phyloP scores from a whole-genome alignment of 2,113 vertebrate genomes.

The Gadus macrocephalus region DNA sequence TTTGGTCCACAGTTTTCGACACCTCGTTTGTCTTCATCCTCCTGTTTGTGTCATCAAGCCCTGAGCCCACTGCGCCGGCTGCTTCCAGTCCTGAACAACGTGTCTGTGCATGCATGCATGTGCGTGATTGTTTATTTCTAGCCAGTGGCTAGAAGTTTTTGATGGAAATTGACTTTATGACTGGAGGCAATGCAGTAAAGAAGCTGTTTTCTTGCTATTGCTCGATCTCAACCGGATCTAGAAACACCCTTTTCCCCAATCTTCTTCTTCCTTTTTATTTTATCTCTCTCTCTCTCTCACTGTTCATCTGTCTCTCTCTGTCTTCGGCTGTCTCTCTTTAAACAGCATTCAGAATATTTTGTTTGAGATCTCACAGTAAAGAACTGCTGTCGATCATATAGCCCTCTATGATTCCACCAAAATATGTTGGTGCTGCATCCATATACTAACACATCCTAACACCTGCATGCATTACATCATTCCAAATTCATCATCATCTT shows the following conservation, averaged over 20 bases:
- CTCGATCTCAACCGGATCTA: neutral
- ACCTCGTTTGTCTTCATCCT: conserved; percentile 67
- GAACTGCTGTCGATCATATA: no score
- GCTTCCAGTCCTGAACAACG: conserved; percentile 8
- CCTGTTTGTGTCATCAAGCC: conserved; percentile 49
- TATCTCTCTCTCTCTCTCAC: neutral
- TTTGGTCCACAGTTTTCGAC: conserved; percentile 57
- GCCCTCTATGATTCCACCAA: no score
- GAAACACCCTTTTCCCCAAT: conserved; percentile 10
- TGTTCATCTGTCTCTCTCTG: neutral
- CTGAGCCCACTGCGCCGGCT: conserved; percentile 26
- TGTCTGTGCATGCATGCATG: conserved; percentile 2
- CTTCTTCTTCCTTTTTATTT: neutral
- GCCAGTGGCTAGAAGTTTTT: conserved; percentile 24
- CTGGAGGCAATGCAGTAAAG: conserved; percentile 5
- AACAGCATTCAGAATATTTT: no score
- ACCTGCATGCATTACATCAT: no score
- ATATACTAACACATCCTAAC: no score
- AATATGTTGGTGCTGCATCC: no score
- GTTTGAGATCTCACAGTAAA: no score
- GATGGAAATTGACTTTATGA: conserved; percentile 29
- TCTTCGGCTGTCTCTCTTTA: neutral
- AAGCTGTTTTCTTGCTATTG: conserved; percentile 1
- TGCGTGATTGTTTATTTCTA: conserved; percentile 16
- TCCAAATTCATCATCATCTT: conserved; percentile 5